These are phyloP conservation scores for Apogon hyalosoma DNA, from an alignment of 2,797 vertebrate species.

Conservation along the genomic window DNA sequence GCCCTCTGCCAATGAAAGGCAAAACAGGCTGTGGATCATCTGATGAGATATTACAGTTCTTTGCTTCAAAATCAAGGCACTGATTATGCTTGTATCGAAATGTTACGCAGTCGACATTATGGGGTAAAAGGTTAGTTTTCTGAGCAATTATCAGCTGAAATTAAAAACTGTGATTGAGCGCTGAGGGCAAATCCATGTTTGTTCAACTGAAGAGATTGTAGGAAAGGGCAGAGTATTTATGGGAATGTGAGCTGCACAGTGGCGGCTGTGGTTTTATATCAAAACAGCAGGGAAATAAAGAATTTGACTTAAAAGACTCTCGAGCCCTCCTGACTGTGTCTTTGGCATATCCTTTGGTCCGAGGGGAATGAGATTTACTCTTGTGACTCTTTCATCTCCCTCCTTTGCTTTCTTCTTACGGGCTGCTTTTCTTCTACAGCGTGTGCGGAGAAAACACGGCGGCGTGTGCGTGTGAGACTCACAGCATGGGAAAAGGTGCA, in stretches of 20 bases:
- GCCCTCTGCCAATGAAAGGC: too few relatives aligned
- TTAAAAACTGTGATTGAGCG: slow-evolving; percentile 39
- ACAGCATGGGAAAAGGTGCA: slow-evolving; percentile 73
- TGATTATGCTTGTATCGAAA: too few relatives aligned
- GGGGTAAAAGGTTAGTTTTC: too few relatives aligned
- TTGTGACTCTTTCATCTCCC: not conserved
- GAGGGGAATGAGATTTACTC: slow-evolving; percentile 2
- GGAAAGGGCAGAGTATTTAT: slow-evolving; percentile 21
- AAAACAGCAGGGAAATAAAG: slow-evolving; percentile 23
- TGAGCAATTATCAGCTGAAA: slow-evolving; percentile 31
- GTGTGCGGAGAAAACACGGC: slow-evolving; percentile 25
- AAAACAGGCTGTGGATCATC: too few relatives aligned
- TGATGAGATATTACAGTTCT: too few relatives aligned
- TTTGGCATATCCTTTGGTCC: slow-evolving; percentile 13
- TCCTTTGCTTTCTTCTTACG: not conserved
- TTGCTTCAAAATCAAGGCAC: too few relatives aligned
- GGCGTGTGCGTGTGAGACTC: slow-evolving; percentile 31
- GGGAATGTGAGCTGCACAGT: slow-evolving; percentile 33
- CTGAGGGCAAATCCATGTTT: slow-evolving; percentile 13
- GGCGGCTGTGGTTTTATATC: slow-evolving; percentile 25
- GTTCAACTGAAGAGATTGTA: slow-evolving; percentile 27
- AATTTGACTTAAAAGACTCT: slow-evolving; percentile 42
- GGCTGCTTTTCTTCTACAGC: slow-evolving; percentile 15
- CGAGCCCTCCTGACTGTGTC: slow-evolving; percentile 28
- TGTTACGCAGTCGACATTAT: too few relatives aligned